Evolutionary conservation across 2,113 vertebrate species (phyloP), one percentile per base, ranked within the genome.

Genomic region (Piaya cayana): DNA sequence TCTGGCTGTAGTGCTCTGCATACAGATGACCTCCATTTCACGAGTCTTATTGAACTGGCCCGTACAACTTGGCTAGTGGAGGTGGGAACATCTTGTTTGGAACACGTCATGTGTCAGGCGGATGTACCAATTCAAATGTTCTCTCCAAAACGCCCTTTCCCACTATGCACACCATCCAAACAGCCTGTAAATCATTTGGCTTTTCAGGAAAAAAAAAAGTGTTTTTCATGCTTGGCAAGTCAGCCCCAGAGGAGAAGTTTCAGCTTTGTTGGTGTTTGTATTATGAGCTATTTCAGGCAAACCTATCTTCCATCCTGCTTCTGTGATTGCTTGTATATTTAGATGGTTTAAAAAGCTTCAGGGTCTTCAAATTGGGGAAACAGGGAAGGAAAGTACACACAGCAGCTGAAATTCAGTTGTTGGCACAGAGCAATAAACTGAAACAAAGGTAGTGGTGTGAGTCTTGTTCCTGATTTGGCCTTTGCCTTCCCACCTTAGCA

Each of bases 31-130:
- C 52, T 34, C 18, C 59, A 37, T 90, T 81, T 83, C 82, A 29
- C 37, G 9, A 81, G 52, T 77, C 52, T 50, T 11, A 5, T 77
- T 92, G 68, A 92, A 63, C 59, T 21, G 23, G 55, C 60, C 76
- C 1, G 1, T 59, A 29, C 37, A 55, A 42, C 64, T 93, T 92
- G 90, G 85, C 88, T 59, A 21, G 15, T 25, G 68, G 42, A 88
- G 60, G 3, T 25, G 68, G 72, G 86, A 96, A 92, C 80, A 68
- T 87, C 90, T 95, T 87, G 86, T 81, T 74, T 92, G 86, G 79
- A 77, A 52, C n/a, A 3, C 2, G 1, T 77, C 81, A 29, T 47
- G 55, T 78, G 81, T 82, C 62, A 26, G 50, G 69, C 11, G 16
- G 74, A 64, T 84, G 60, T 53, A 92, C 50, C 62, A n/a, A 76